Evolutionary conservation across 2,888 invertebrate species (phyloP), one percentile per base, ranked within the genome.

Genomic region (Caenorhabditis afra): DNA sequence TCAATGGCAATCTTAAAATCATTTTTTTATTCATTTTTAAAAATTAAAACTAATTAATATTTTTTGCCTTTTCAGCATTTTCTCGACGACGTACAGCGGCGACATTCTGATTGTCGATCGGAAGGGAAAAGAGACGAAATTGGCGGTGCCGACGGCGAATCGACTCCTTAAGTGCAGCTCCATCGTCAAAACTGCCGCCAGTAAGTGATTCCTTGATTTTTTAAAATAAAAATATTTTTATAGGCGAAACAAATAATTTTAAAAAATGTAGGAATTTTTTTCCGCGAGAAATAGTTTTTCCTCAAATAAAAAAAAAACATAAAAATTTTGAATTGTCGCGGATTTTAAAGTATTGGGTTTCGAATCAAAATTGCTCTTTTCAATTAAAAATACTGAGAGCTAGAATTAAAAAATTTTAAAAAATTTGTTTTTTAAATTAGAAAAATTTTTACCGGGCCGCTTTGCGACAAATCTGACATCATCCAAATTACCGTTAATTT

Each of bases 71-170:
- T 82, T 80, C 65, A 89, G 89, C 44, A 82, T 89, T 53, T 73
- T 87, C 53, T 84, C 87, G 11, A 87, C 90, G 14, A 87, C 85
- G 20, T 89, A 88, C 79, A 81, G 84, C 49, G 89, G 89, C 20
- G 85, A 88, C 44, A 78, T 88, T 22, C 79, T 77, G 20, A 75
- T 88, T 52, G 88, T 83, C 78, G 80, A 86, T 50, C 74, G 75
- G 37, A 87, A 84, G 59, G 79, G 85, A 52, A 74, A 77, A 16
- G 79, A 81, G 39, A 70, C 70, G 3, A 76, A 75, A 44, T 57
- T 71, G 39, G 35, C 65, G n/a, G 71, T 68, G 20, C 70, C 66
- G 39, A 57, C 79, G 8, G 68, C 74, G 14, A 71, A 76, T 57
- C 59, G 59, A 11, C 8, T 78, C 2, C 49, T 78, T 37, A 84